Conservation (phyloP, 1,140 invertebrate genomes). For the Copidosoma floridanum region DNA sequence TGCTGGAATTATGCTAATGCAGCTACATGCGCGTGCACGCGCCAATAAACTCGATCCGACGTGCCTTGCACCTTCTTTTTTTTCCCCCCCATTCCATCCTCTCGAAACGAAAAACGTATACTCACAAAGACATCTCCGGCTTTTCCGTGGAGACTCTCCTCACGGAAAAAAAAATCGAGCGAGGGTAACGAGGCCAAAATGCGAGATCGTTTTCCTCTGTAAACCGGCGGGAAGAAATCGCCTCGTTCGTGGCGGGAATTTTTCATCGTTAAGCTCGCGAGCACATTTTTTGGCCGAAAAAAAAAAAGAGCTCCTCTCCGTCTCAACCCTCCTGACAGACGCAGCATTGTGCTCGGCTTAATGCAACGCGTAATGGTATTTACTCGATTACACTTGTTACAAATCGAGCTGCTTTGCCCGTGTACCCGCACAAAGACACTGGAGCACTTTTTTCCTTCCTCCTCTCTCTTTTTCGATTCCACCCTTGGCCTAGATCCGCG, state of each 20-base stretch:
- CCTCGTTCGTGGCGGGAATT: neutral
- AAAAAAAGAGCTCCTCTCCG: too few species aligned
- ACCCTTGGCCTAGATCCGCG: too few species aligned
- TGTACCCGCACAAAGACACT: too few species aligned
- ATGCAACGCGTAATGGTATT: slow-evolving; percentile 6
- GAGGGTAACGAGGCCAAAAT: too few species aligned
- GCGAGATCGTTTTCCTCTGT: too few species aligned
- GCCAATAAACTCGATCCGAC: slow-evolving; percentile 22
- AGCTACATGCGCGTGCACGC: neutral
- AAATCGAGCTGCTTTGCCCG: slow-evolving; percentile 3
- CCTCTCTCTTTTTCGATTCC: too few species aligned
- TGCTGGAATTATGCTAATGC: slow-evolving; percentile 24
- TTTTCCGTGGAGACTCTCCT: neutral
- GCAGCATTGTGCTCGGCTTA: neutral
- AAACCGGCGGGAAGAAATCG: too few species aligned
- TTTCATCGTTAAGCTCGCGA: neutral
- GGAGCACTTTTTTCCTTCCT: neutral
- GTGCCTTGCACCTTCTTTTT: neutral
- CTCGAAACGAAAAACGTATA: too few species aligned
- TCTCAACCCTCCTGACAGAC: too few species aligned
- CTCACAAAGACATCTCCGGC: too few species aligned
- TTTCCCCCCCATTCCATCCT: too few species aligned
- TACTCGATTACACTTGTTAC: slow-evolving; percentile 22
- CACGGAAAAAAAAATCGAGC: neutral
- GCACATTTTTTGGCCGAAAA: too few species aligned